phyloP scores from a whole-genome alignment of 2,888 invertebrate species.

The Microplitis manilae region DNA sequence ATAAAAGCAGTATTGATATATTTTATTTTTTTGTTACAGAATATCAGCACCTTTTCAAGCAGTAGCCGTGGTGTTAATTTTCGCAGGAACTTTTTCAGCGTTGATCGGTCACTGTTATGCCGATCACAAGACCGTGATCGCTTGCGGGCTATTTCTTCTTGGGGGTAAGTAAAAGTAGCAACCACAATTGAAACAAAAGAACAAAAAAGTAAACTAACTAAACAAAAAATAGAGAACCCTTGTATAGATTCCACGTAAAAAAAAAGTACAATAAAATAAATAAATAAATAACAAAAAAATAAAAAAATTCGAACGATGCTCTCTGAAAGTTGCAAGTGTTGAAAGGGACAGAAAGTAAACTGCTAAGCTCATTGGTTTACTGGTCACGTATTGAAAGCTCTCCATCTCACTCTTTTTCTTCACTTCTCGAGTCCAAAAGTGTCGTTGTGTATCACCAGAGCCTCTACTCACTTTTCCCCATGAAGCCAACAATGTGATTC shows the following conservation, averaged over 20 bases:
- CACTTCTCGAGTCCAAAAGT: slow-evolving; percentile 21
- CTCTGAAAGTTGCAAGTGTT: slow-evolving; percentile 20
- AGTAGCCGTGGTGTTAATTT: slow-evolving; percentile 73
- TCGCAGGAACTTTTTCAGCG: slow-evolving; percentile 75
- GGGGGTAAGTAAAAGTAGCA: slow-evolving; percentile 73
- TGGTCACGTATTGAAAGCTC: slow-evolving; percentile 48
- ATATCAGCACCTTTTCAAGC: slow-evolving; percentile 76
- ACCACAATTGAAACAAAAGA: slow-evolving; percentile 35
- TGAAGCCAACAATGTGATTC: slow-evolving; percentile 59
- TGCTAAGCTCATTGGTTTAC: slow-evolving; percentile 43
- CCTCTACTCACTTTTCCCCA: slow-evolving; percentile 49
- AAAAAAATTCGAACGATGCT: slow-evolving; percentile 9
- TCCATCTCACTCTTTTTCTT: slow-evolving; percentile 39
- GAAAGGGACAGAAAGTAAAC: slow-evolving; percentile 38
- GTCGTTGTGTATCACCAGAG: slow-evolving; percentile 53
- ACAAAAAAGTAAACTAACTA: slow-evolving; percentile 12
- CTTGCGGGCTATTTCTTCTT: slow-evolving; percentile 76
- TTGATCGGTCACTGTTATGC: slow-evolving; percentile 76
- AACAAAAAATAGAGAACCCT: slow-evolving; percentile 29
- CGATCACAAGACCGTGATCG: slow-evolving; percentile 76
- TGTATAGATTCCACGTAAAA: slow-evolving; percentile 3
- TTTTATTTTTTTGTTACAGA: slow-evolving; percentile 69
- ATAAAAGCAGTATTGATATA: not conserved
- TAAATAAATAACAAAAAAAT: not conserved
- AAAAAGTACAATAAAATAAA: not conserved